Evolutionary conservation across 1,140 invertebrate genomes (phyloP), one percentile per base, ranked within the genome.

Genomic region (Camponotus pennsylvanicus): DNA sequence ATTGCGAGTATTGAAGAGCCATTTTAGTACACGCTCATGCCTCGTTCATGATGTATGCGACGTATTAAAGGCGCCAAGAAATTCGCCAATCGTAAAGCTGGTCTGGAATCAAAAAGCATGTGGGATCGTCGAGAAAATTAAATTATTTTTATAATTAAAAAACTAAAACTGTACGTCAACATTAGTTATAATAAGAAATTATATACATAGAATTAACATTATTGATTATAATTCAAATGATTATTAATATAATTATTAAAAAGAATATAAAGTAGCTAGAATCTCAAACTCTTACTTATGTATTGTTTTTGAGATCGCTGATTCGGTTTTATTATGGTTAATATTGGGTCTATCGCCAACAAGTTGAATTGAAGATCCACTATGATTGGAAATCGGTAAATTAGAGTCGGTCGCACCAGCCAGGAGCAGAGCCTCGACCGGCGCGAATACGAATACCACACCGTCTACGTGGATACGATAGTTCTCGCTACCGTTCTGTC

Each of bases 401-500:
- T 89, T 91, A 21, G 89, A 83, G 32, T 89, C 89, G 5, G 87
- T 86, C 45, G 66, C 92, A 18, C 92, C 93, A 1, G 94, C 93
- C 13, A 95, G 67, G 9, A 95, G 85, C 63, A 95, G 88, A 15
- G 95, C 95, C 84, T 97, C 96, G 0, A 96, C 95, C 0, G 97
- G 97, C 0, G 96, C 96, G 1, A 97, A 93, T 2, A 97, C 96
- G 1, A 97, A 91, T 8, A 97, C 95, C 3, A 97, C 93, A 11
- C 96, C 97, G 84, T 97, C 96, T 32, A 97, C 95, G 90, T 96
- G 96, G 6, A 97, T 94, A 32, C 96, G 93, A 82, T 96, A 96
- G 93, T 97, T 97, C 86, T 97, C 97, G 0, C 96, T 96, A 1
- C 97, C 97, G 86, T 97, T 97, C 92, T 97, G 97, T 40, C 97